phyloP scores from a whole-genome alignment of 1,140 invertebrate genomes.

The Drosophila rhopaloa region DNA sequence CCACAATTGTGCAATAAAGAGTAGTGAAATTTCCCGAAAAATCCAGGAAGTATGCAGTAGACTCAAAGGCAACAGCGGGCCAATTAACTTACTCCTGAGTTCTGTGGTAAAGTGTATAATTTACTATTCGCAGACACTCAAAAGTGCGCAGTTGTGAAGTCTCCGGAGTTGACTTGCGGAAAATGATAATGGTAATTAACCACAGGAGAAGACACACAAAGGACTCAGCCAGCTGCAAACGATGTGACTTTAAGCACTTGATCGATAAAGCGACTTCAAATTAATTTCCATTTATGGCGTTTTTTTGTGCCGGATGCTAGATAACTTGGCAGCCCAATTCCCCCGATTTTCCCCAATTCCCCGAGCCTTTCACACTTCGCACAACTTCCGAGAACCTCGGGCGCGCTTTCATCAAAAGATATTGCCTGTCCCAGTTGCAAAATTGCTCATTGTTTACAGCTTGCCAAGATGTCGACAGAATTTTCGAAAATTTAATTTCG shows the following conservation, averaged over 20 bases:
- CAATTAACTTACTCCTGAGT: constrained; percentile 24
- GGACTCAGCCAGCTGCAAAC: constrained; percentile 31
- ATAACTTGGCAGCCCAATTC: constrained; percentile 2
- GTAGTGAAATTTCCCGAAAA: not conserved
- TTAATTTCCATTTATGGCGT: constrained; percentile 48
- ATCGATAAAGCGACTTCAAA: constrained; percentile 29
- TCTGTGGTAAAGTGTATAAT: constrained; percentile 37
- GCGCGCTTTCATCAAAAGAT: constrained; percentile 39
- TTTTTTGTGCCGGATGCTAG: constrained; percentile 24
- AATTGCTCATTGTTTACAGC: constrained; percentile 55
- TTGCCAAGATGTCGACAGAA: constrained; percentile 33
- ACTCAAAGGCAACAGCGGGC: constrained; percentile 2
- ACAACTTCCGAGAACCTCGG: constrained; percentile 40
- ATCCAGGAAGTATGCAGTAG: not conserved
- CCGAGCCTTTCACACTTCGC: constrained; percentile 27
- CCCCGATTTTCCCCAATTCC: not conserved
- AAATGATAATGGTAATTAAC: constrained; percentile 35
- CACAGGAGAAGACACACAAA: constrained; percentile 46
- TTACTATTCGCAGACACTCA: constrained; percentile 33
- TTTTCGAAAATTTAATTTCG: constrained; percentile 59
- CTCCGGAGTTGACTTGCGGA: constrained; percentile 28
- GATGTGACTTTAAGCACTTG: constrained; percentile 21
- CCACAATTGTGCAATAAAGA: constrained; percentile 12
- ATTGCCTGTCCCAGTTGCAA: constrained; percentile 48
- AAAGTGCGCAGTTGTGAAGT: constrained; percentile 31